phyloP scores from a whole-genome alignment of 2,797 vertebrate genomes.

The Phrynocephalus forsythii region DNA sequence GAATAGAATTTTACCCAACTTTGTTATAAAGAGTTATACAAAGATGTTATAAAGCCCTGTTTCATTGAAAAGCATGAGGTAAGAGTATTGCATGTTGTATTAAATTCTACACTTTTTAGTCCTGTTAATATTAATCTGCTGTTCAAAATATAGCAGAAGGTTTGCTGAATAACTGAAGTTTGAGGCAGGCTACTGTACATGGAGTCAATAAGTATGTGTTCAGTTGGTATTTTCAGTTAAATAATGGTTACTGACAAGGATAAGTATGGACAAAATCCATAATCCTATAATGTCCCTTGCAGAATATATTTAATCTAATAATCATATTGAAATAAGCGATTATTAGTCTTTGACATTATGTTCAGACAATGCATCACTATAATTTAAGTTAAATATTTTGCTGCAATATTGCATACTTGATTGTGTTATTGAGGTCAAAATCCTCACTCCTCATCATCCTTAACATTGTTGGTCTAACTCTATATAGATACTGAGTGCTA shows the following conservation, averaged over 20 bases:
- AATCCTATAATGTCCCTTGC: background rate
- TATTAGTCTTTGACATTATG: background rate
- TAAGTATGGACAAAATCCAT: constrained; percentile 19
- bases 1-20: constrained; percentile 65
- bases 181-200: background rate
- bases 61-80: constrained; percentile 48
- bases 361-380: too few species aligned
- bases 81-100: constrained; percentile 40
- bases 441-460: background rate
- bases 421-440: background rate
- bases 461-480: background rate
- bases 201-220: background rate
- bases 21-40: constrained; percentile 51
- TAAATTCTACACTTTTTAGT: constrained; percentile 52
- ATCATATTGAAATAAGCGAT: background rate
- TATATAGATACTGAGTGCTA: background rate
- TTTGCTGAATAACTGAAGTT: constrained; percentile 19
- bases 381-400: too few species aligned
- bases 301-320: background rate
- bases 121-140: constrained; percentile 18
- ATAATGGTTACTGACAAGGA: fast-evolving
- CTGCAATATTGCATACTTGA: background rate
- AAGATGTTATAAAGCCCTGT: constrained; percentile 54
- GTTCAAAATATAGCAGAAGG: constrained; percentile 36
- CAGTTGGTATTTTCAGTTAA: constrained; percentile 18